Evolutionary conservation across 2,888 invertebrate species (phyloP).

Genomic region (Epistrophella euchroma): DNA sequence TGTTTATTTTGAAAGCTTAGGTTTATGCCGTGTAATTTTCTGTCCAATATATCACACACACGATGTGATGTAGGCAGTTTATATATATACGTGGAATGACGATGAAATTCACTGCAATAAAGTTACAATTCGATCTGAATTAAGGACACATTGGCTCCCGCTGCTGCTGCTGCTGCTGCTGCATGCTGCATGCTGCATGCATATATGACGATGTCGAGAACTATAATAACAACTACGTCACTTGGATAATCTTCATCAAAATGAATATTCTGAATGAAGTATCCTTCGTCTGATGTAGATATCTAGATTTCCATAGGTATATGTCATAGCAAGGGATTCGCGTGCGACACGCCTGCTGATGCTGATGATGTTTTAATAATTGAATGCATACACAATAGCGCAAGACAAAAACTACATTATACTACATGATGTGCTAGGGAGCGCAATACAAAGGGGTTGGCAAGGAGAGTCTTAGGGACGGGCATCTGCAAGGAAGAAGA

Average conservation of each 20-base stretch:
- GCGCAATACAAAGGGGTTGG: neutral
- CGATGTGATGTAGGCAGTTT: neutral
- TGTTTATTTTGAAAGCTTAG: slow-evolving; percentile 36
- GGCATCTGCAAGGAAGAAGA: neutral
- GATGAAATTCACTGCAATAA: slow-evolving; percentile 45
- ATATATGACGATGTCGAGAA: slow-evolving; percentile 2
- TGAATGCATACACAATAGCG: slow-evolving; percentile 67
- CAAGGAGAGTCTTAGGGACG: neutral
- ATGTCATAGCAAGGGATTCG: slow-evolving; percentile 48
- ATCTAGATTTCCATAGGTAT: neutral
- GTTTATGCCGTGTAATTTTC: slow-evolving; percentile 55
- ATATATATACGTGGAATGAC: neutral
- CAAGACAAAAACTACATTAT: slow-evolving; percentile 16
- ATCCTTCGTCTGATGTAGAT: slow-evolving; percentile 6
- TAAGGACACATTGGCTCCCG: slow-evolving; percentile 50
- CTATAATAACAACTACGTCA: slow-evolving; percentile 14
- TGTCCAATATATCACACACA: slow-evolving; percentile 56
- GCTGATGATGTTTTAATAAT: slow-evolving; percentile 75
- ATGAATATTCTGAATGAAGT: slow-evolving; percentile 58
- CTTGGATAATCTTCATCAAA: slow-evolving; percentile 69
- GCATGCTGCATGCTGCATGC: neutral
- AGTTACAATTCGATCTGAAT: slow-evolving; percentile 68
- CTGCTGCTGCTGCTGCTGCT: neutral
- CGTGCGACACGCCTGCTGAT: slow-evolving; percentile 73
- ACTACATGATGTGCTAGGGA: no score